Evolutionary conservation across 2,113 vertebrate genomes (phyloP), one percentile per base, ranked within the genome.

Genomic region (Procavia capensis): DNA sequence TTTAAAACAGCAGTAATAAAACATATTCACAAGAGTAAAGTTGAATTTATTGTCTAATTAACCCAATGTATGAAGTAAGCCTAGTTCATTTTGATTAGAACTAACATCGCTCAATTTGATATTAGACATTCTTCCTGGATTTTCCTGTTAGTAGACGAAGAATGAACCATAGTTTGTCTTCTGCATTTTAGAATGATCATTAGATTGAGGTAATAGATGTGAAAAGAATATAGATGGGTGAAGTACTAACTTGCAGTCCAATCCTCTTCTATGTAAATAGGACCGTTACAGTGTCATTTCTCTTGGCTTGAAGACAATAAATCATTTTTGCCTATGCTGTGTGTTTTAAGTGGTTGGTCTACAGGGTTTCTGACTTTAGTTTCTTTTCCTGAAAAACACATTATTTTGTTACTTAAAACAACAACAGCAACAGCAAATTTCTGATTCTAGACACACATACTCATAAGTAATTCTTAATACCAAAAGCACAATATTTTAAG

Each of bases 381-480:
- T 94, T 83, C 54, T 90, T n/a, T 90, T 88, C 13, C n/a, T 91
- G 39, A 64, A 82, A 88, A 94, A 59, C n/a, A 61, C 19, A 81
- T 41, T 25, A 29, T 5, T 68, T 39, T n/a, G 39, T 31, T 24
- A 24, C 19, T n/a, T 50, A 50, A 50, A 50, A 50, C 8, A 50
- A 50, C 47, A 50, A 50, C n/a, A n/a, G n/a, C n/a, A 50, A 50
- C 8, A 50, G 13, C 47, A 50, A 54, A 54, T 79, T 59, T 82
- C 24, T 86, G 45, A 29, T 59, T 61, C n/a, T n/a, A n/a, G 63
- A 80, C 6, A 13, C 31, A 22, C 14, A 25, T 41, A 31, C 31
- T 57, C 63, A 47, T 36, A 54, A 64, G 14, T 57, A 29, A 36
- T 63, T 79, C 34, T 63, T 31, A 50, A 25, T 31, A 10, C 2